A percentile compares a stretch with the other conserved stretches of the same genome.
Conservation (phyloP, 2,888 invertebrate genomes). For the Lepidocyrtoides sp. region DNA sequence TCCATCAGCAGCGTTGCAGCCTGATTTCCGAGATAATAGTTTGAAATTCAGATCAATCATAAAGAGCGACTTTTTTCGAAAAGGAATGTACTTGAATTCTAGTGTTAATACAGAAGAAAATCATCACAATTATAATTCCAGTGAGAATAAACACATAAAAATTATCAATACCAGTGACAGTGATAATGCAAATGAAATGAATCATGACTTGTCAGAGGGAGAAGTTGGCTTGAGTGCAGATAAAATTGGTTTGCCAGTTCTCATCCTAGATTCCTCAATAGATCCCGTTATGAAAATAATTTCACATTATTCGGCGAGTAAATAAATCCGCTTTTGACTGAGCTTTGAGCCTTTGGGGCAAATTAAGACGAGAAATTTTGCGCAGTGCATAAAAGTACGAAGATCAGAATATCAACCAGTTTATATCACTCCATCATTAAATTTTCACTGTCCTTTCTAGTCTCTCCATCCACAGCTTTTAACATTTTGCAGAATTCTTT, state of each 20-base stretch:
- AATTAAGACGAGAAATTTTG: too few relatives aligned
- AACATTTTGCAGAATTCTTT: too few relatives aligned
- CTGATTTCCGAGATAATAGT: too few relatives aligned
- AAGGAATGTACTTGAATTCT: slow-evolving; percentile 7
- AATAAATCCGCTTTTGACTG: neutral
- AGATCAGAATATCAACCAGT: too few relatives aligned
- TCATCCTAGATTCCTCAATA: slow-evolving; percentile 16
- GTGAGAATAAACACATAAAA: too few relatives aligned
- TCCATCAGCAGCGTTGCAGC: too few relatives aligned
- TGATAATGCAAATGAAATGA: neutral
- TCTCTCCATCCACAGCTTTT: too few relatives aligned
- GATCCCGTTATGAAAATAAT: slow-evolving; percentile 45
- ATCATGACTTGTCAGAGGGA: neutral
- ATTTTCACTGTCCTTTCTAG: too few relatives aligned
- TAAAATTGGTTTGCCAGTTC: slow-evolving; percentile 46
- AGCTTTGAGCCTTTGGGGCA: neutral
- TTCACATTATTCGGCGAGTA: neutral
- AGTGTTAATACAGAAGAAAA: neutral
- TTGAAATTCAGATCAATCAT: neutral
- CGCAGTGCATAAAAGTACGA: too few relatives aligned
- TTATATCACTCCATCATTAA: too few relatives aligned
- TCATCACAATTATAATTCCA: too few relatives aligned
- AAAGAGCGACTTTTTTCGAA: neutral
- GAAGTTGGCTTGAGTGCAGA: neutral
- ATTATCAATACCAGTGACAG: neutral